Conservation (phyloP, 2,797 vertebrate genomes). For the Florisuga fusca region DNA sequence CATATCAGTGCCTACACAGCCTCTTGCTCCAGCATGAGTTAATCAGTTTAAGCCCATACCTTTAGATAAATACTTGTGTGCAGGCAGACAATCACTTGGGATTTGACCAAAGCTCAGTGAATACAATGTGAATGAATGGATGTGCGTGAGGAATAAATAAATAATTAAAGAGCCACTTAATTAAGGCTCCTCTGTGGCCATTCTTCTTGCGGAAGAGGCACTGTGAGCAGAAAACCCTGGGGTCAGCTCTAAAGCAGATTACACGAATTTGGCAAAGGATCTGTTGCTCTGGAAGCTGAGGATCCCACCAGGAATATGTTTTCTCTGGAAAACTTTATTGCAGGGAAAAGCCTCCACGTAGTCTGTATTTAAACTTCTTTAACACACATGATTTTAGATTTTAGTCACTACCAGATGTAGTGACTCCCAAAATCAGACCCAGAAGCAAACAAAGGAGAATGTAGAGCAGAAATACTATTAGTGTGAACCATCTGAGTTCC, state of each 20-base stretch:
- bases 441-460: neutral
- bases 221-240: fast-evolving
- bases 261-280: neutral
- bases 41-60: constrained; percentile 49
- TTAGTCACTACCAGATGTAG: neutral
- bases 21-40: neutral
- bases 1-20: neutral
- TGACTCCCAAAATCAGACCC: neutral
- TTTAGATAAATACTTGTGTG: constrained; percentile 37
- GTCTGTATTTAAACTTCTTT: neutral
- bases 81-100: constrained; percentile 25
- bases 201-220: neutral
- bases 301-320: neutral
- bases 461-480: neutral
- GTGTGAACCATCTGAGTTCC: neutral
- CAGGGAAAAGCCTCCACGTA: neutral
- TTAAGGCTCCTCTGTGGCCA: neutral
- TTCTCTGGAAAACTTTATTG: neutral
- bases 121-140: constrained; percentile 43
- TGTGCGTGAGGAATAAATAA: neutral
- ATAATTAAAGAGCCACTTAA: neutral
- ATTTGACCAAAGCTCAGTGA: constrained; percentile 23
- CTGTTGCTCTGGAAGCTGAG: neutral
- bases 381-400: neutral
- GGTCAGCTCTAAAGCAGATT: neutral